phyloP scores from a whole-genome alignment of 2,113 vertebrate species.

The Pheucticus melanocephalus region DNA sequence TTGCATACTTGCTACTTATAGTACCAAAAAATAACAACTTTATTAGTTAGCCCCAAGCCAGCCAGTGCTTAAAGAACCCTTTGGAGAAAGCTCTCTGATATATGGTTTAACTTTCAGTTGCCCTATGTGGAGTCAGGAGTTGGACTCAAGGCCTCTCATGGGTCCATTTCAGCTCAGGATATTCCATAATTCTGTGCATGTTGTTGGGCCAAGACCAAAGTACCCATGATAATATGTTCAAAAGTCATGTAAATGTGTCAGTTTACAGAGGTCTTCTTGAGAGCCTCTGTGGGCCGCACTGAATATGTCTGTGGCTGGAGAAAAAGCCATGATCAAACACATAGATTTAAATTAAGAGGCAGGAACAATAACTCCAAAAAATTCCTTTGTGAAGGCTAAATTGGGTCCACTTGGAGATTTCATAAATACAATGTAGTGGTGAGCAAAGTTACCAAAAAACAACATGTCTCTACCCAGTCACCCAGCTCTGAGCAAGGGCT shows the following conservation, averaged over 20 bases:
- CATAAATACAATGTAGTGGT: neutral
- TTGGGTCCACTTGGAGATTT: neutral
- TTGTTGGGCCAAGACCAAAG: neutral
- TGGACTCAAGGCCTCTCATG: fast-evolving
- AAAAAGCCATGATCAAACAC: neutral
- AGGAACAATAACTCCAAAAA: neutral
- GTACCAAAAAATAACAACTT: neutral
- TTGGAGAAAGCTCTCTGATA: neutral
- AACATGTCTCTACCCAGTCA: neutral
- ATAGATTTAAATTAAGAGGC: neutral
- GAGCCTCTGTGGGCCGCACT: neutral
- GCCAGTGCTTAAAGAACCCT: neutral
- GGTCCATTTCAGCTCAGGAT: neutral
- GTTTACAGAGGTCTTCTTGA: neutral
- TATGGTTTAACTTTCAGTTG: neutral
- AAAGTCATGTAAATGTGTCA: neutral
- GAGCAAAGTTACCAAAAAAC: neutral
- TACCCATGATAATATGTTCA: neutral
- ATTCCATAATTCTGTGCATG: neutral
- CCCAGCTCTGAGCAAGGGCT: neutral
- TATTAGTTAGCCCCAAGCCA: neutral
- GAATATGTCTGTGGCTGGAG: neutral
- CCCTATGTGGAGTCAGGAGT: neutral
- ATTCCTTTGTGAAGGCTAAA: neutral
- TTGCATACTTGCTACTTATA: neutral